Conservation (phyloP, 1,140 invertebrate species). For the Gryon sp. region DNA sequence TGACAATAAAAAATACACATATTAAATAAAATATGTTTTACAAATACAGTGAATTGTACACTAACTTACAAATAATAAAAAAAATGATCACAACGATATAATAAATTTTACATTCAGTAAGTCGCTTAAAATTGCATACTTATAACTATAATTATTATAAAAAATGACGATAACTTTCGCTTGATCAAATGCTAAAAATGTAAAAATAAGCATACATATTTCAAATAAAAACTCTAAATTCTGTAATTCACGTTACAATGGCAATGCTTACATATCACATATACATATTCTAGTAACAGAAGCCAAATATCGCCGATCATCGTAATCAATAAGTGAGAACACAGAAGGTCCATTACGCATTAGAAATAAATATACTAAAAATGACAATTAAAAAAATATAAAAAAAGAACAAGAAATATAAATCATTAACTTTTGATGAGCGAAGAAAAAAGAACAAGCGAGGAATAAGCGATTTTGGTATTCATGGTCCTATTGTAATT, state of each 20-base stretch:
- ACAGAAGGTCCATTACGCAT: conserved; percentile 37
- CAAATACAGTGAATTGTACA: too few species aligned
- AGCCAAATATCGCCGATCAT: neutral
- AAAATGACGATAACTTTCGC: neutral
- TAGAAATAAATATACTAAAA: conserved; percentile 32
- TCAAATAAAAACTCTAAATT: neutral
- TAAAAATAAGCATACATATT: too few species aligned
- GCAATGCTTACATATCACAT: conserved; percentile 36
- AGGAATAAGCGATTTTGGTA: conserved; percentile 17
- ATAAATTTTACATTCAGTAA: too few species aligned
- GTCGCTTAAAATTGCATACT: too few species aligned
- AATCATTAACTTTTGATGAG: conserved; percentile 1
- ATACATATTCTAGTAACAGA: conserved; percentile 13
- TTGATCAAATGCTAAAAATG: neutral
- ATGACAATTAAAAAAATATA: too few species aligned
- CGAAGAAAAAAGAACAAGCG: neutral
- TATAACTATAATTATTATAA: too few species aligned
- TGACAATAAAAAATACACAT: too few species aligned
- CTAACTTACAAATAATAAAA: too few species aligned
- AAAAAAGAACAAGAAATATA: conserved; percentile 6
- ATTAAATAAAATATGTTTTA: too few species aligned
- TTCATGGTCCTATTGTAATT: too few species aligned
- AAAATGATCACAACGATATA: too few species aligned
- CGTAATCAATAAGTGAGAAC: conserved; percentile 31
- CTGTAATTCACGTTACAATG: conserved; percentile 12